Conservation (phyloP, 2,888 invertebrate genomes). For the Eupithecia subfuscata region DNA sequence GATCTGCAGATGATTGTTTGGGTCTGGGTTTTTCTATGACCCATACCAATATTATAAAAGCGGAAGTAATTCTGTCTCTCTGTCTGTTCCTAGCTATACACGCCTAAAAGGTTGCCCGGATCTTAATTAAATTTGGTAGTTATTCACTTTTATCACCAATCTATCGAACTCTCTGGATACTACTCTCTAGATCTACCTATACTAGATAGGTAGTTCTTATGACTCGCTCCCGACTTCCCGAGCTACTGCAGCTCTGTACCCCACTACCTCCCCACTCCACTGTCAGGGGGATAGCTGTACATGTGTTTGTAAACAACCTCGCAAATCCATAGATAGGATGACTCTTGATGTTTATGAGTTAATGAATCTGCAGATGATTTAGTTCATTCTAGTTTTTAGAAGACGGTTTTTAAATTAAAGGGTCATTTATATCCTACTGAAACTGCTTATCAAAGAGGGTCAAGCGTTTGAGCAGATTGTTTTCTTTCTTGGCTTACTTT, state of each 20-base stretch:
- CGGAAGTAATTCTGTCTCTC: neutral
- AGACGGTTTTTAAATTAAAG: no score
- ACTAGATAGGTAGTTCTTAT: neutral
- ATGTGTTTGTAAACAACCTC: slow-evolving; percentile 26
- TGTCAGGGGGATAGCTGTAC: neutral
- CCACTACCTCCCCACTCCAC: neutral
- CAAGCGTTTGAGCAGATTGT: no score
- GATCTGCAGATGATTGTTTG: neutral
- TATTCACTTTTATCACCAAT: neutral
- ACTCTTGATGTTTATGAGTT: neutral
- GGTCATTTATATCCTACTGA: no score
- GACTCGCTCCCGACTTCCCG: neutral
- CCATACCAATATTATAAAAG: neutral
- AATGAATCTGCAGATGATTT: neutral
- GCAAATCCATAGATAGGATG: slow-evolving; percentile 12
- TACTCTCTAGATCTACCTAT: neutral
- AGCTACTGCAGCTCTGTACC: neutral
- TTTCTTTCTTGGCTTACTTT: no score
- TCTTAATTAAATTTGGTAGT: neutral
- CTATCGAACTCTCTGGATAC: neutral
- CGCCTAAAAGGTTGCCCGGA: neutral
- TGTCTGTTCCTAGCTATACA: neutral
- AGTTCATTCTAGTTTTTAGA: neutral
- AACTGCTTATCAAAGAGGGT: no score
- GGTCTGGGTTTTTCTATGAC: no score